Base-by-base conservation (phyloP, 2,888 invertebrate species). In the Epinotia bilunana region DNA sequence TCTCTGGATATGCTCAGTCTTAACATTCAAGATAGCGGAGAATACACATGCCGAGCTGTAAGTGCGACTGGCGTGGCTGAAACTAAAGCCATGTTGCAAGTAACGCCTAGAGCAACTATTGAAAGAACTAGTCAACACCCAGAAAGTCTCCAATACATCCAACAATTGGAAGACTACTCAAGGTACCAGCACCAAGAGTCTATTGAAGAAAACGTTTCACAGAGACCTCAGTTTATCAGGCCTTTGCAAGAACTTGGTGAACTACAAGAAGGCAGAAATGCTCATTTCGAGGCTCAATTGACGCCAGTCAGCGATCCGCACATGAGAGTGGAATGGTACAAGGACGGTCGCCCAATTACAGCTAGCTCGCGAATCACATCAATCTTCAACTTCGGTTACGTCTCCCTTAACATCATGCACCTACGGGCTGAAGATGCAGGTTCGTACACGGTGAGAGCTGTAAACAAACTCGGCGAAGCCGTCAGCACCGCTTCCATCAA, bases 311-410 rank as follows among this genome's bases (percentile, higher is more conserved):
- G 98, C 85, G 98, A 98, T 88, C 97, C 98, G 73, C 97, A 97
- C 63, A 98, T 98, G 98, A 96, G 97, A 94, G 98, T 98, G 86
- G 98, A 98, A 93, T 98, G 98, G 98, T 98, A 97, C 94, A 98
- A 98, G 94, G 98, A 98, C 95, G 99, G 99, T 82, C 96, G 97
- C 90, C 96, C 99, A 43, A 97, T 99, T 86, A 98, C 98, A 94
- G 98, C 98, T 88, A 99, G 99, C 94, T 98, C 99, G 90, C 96
- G 99, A 94, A 99, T 98, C 94, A 98, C 98, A 90, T 98, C 98
- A 90, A 98, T 98, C 95, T 98, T 98, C 96, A 99, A 99, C 96
- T 99, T 99, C 96, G 99, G 99, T 91, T 99, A 99, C 96, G 99
- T 99, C 95, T 98, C 98, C 95, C 97, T 99, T 88, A 99, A 99